Conservation (phyloP, 2,113 vertebrate species). For the Jacana jacana region DNA sequence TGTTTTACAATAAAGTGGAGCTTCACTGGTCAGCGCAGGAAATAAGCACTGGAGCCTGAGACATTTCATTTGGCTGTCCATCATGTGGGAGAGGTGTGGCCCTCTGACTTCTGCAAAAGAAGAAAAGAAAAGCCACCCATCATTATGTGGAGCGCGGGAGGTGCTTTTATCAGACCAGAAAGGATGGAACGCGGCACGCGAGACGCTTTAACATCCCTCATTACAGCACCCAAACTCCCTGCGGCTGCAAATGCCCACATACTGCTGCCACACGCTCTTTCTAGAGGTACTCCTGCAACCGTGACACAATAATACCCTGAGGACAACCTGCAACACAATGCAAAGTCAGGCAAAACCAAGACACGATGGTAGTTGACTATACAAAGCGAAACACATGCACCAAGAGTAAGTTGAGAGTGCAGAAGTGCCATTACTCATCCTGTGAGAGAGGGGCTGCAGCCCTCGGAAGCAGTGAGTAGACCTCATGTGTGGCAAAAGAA, state of each 20-base stretch:
- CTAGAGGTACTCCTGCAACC: neutral
- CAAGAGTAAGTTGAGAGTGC: neutral
- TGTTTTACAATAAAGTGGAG: constrained; percentile 79
- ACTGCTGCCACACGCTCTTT: accelerated
- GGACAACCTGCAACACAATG: neutral
- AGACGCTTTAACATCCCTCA: accelerated
- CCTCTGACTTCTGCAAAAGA: constrained; percentile 89
- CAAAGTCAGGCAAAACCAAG: neutral
- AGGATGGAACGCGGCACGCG: accelerated
- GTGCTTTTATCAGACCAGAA: neutral
- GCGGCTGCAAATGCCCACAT: neutral
- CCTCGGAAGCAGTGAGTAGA: neutral
- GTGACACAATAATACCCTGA: neutral
- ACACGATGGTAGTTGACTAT: neutral
- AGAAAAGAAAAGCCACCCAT: constrained; percentile 45
- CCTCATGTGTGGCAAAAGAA: neutral
- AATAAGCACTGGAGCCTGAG: constrained; percentile 94
- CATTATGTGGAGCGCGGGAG: neutral
- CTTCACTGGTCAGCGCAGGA: constrained; percentile 98
- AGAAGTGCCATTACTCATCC: neutral
- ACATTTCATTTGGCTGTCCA: constrained; percentile 93
- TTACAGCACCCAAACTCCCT: accelerated
- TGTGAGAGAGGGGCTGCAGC: neutral
- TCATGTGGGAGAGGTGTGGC: constrained; percentile 82
- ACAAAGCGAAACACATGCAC: neutral